Evolutionary conservation across 2,888 invertebrate genomes (phyloP).

Genomic region (Drosophila austrosaltans): DNA sequence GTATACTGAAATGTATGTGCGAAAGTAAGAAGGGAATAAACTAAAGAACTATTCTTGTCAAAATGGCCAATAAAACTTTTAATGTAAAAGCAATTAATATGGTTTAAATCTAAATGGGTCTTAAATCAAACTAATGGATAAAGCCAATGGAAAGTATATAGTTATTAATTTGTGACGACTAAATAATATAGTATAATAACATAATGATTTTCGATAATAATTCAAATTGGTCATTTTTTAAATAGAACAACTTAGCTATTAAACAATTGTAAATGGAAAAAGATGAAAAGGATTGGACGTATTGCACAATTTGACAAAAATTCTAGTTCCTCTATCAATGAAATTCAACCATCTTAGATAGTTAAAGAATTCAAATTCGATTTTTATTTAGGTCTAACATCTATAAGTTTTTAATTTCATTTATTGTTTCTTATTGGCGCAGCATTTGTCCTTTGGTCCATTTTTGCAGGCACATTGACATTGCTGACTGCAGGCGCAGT

Average conservation of each 20-base stretch:
- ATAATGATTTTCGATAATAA: too few relatives aligned
- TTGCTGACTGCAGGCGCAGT: constrained; percentile 70
- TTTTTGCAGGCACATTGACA: constrained; percentile 74
- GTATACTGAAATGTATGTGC: constrained; percentile 46
- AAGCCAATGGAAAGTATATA: constrained; percentile 2
- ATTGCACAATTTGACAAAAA: too few relatives aligned
- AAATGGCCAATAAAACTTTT: constrained; percentile 82
- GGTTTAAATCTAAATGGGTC: too few relatives aligned
- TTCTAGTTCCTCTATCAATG: too few relatives aligned
- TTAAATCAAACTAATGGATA: too few relatives aligned
- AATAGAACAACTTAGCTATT: too few relatives aligned
- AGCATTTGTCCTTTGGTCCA: constrained; percentile 73
- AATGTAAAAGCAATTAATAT: constrained; percentile 51
- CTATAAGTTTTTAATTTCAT: neutral
- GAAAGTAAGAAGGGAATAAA: constrained; percentile 52
- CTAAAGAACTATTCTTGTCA: constrained; percentile 82
- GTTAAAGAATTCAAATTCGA: neutral
- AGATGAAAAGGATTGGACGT: too few relatives aligned
- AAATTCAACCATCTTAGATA: neutral
- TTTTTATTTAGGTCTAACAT: too few relatives aligned
- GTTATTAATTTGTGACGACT: neutral
- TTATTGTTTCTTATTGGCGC: constrained; percentile 57
- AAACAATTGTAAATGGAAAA: too few relatives aligned
- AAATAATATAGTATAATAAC: too few relatives aligned
- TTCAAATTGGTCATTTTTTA: too few relatives aligned